Evolutionary conservation across 2,797 vertebrate genomes (phyloP).

Genomic region (Cercopithecus petaurista): DNA sequence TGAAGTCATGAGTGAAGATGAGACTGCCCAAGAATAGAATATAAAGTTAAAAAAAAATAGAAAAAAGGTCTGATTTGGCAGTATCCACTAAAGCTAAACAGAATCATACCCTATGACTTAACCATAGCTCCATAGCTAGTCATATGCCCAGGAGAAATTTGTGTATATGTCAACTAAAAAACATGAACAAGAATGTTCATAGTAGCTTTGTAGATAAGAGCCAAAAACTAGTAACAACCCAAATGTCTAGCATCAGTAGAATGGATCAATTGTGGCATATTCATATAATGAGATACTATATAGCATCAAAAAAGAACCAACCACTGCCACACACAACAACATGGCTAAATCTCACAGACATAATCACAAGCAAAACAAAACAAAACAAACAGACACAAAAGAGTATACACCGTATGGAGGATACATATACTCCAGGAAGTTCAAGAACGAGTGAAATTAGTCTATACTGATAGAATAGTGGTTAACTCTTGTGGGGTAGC

Average conservation of each 20-base stretch:
- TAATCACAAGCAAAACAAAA: background rate
- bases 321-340: background rate
- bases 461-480: background rate
- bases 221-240: constrained; percentile 32
- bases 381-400: background rate
- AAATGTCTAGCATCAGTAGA: constrained; percentile 37
- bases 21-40: constrained; percentile 50
- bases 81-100: constrained; percentile 9
- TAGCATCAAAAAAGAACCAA: background rate
- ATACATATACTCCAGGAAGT: background rate
- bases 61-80: constrained; percentile 8
- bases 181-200: background rate
- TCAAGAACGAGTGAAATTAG: background rate
- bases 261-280: background rate
- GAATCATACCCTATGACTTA: constrained; percentile 48
- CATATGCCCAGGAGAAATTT: background rate
- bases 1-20: constrained; percentile 52
- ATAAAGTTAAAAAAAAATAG: background rate
- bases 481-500: background rate
- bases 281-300: background rate
- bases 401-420: background rate
- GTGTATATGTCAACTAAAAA: constrained; percentile 2
- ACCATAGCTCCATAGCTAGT: background rate
- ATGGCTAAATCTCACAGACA: background rate
- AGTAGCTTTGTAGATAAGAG: constrained; percentile 30